These are phyloP conservation scores for Dolichomitus sp. DNA, from an alignment of 2,888 invertebrate genomes.

Conservation along the genomic window DNA sequence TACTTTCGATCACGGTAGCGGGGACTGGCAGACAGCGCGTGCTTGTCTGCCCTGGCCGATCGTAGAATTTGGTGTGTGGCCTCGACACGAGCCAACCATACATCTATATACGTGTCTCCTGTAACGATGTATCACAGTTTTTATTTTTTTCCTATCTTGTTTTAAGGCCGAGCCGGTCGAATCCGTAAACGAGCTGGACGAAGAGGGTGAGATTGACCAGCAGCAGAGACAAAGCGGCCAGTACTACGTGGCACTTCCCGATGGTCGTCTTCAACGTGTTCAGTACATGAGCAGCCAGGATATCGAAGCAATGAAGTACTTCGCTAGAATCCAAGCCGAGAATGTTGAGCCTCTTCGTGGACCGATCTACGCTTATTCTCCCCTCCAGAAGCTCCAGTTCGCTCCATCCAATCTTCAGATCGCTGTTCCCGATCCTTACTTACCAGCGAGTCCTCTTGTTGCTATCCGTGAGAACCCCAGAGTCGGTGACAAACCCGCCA, in stretches of 20 bases:
- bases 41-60: slow-evolving; percentile 37
- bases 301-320: slow-evolving; percentile 89
- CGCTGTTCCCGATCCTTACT: slow-evolving; percentile 55
- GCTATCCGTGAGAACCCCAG: slow-evolving; percentile 41
- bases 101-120: not conserved
- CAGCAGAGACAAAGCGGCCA: slow-evolving; percentile 86
- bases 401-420: slow-evolving; percentile 74
- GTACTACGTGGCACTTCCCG: slow-evolving; percentile 90
- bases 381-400: slow-evolving; percentile 82
- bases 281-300: slow-evolving; percentile 88
- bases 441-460: slow-evolving; percentile 67
- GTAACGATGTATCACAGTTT: not conserved
- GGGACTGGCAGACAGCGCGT: slow-evolving; percentile 45
- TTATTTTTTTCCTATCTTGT: slow-evolving; percentile 21
- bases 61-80: slow-evolving; percentile 51
- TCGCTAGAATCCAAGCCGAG: slow-evolving; percentile 89
- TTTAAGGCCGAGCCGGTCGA: slow-evolving; percentile 78
- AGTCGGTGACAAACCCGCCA: slow-evolving; percentile 35
- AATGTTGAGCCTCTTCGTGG: slow-evolving; percentile 89
- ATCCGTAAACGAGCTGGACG: slow-evolving; percentile 82
- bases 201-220: slow-evolving; percentile 80
- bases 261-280: slow-evolving; percentile 89
- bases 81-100: slow-evolving; percentile 24
- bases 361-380: slow-evolving; percentile 88
- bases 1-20: slow-evolving; percentile 81